Evolutionary conservation across 1,140 invertebrate genomes (phyloP).

Genomic region (Delia radicum): DNA sequence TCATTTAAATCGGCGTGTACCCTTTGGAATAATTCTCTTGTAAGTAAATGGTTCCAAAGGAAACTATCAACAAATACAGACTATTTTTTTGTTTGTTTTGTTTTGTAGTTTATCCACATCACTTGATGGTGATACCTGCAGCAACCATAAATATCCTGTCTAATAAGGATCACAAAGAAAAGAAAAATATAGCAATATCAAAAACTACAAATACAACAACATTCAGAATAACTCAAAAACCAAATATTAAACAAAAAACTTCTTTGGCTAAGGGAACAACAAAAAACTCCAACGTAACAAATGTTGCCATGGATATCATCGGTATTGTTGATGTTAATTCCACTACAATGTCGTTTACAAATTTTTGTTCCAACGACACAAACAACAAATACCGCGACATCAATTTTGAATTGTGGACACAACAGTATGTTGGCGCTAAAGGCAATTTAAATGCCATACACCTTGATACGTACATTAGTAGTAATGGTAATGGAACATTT

Average conservation of each 20-base stretch:
- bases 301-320: not conserved
- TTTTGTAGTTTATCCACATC: slow-evolving; percentile 47
- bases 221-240: not conserved
- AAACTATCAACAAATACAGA: not conserved
- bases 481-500: slow-evolving; percentile 50
- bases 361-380: not conserved
- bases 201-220: too few species aligned
- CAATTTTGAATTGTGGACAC: slow-evolving; percentile 55
- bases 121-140: slow-evolving; percentile 45
- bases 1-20: not conserved
- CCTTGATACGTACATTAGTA: slow-evolving; percentile 48
- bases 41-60: too few species aligned
- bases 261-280: not conserved
- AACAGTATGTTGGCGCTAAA: slow-evolving; percentile 51
- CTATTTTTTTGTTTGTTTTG: not conserved
- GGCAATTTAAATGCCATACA: slow-evolving; percentile 51
- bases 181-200: not conserved
- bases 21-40: too few species aligned
- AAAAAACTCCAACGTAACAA: slow-evolving; percentile 24
- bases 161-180: not conserved
- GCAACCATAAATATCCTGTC: not conserved
- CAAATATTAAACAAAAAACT: slow-evolving; percentile 9
- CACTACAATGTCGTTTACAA: not conserved
- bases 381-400: slow-evolving; percentile 39
- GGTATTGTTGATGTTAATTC: not conserved